Conservation (phyloP, 2,888 invertebrate species). For the Pecten maximus region DNA sequence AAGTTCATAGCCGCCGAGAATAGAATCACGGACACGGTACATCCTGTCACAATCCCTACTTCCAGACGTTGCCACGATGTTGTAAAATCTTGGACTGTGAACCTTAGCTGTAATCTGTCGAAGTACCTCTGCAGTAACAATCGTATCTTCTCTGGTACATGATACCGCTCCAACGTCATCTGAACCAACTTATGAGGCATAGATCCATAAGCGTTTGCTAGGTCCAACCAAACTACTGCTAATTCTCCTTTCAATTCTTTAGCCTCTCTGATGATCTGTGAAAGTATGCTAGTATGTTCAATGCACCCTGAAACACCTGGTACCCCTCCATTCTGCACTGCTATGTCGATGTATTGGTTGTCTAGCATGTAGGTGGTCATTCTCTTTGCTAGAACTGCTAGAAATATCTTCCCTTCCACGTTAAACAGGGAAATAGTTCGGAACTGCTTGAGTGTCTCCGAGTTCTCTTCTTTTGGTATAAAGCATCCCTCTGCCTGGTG, state of each 20-base stretch:
- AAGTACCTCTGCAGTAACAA: constrained; percentile 43
- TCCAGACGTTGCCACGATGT: constrained; percentile 54
- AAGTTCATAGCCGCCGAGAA: constrained; percentile 52
- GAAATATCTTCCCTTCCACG: constrained; percentile 45
- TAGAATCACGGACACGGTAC: constrained; percentile 53
- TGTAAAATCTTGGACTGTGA: constrained; percentile 51
- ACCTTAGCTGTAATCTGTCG: constrained; percentile 49
- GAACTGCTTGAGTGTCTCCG: constrained; percentile 41
- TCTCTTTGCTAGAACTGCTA: constrained; percentile 49
- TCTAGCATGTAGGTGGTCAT: constrained; percentile 46
- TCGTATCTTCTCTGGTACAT: constrained; percentile 46
- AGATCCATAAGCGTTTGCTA: constrained; percentile 54
- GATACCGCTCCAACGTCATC: constrained; percentile 47
- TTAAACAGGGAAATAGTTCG: constrained; percentile 3
- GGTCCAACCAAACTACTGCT: constrained; percentile 52
- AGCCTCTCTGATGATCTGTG: too few relatives aligned
- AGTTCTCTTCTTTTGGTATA: constrained; percentile 51
- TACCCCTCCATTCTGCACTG: constrained; percentile 52
- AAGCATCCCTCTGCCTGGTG: constrained; percentile 51
- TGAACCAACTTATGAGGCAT: constrained; percentile 53
- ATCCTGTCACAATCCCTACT: constrained; percentile 55
- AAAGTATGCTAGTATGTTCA: constrained; percentile 54
- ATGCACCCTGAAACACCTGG: constrained; percentile 55
- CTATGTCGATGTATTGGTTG: constrained; percentile 53
- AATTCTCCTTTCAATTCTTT: constrained; percentile 51